phyloP scores from a whole-genome alignment of 2,113 vertebrate species.

The Passer domesticus region DNA sequence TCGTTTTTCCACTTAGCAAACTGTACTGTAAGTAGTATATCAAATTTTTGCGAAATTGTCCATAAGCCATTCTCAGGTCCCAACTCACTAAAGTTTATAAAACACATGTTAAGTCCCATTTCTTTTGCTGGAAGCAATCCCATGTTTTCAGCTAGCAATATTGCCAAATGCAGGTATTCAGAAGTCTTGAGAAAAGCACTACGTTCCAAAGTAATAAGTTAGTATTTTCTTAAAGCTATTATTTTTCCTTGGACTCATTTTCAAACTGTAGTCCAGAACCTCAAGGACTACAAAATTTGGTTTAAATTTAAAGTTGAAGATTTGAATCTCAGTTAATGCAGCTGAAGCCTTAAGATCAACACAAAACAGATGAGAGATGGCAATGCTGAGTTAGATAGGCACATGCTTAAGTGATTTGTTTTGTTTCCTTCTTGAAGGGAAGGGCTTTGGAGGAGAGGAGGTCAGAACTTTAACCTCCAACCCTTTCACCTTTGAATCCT shows the following conservation, averaged over 20 bases:
- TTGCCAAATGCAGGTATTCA: background rate
- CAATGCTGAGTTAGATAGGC: background rate
- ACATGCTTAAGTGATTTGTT: slow-evolving; percentile 46
- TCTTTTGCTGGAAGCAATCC: background rate
- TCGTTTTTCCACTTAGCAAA: background rate
- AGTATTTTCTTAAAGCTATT: background rate
- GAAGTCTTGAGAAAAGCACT: background rate
- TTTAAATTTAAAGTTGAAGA: background rate
- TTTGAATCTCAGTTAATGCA: background rate
- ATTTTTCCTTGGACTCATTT: background rate
- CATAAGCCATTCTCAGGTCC: background rate
- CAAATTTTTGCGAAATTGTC: background rate
- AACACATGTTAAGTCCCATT: background rate
- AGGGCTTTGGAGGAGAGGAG: slow-evolving; percentile 5
- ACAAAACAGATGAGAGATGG: slow-evolving; percentile 29
- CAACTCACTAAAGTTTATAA: background rate
- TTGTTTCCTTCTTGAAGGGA: slow-evolving; percentile 37
- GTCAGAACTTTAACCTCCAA: slow-evolving; percentile 59
- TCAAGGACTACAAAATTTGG: background rate
- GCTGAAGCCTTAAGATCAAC: slow-evolving; percentile 18
- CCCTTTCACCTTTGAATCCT: slow-evolving; percentile 62
- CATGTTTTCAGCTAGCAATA: background rate
- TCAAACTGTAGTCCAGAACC: background rate
- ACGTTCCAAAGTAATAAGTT: background rate
- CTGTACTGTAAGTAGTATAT: background rate